Evolutionary conservation across 1,140 invertebrate genomes (phyloP).

Genomic region (Bathynomus jamesi): DNA sequence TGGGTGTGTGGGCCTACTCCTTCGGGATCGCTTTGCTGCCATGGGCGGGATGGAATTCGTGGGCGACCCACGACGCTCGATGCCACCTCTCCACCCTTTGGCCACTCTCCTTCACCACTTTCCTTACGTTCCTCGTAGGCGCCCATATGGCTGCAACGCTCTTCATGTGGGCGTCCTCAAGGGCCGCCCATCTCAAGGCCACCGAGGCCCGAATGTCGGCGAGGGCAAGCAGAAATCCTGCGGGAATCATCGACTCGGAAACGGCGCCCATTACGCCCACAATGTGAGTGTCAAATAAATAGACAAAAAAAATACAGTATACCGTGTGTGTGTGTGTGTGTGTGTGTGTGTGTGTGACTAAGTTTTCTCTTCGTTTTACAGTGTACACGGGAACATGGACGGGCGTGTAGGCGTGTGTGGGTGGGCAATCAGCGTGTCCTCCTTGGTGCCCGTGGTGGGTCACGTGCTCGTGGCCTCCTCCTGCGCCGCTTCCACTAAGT

Average conservation of each 20-base stretch:
- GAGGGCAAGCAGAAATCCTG: conserved; percentile 1
- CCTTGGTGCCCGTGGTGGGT: conserved; percentile 24
- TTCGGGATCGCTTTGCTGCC: conserved; percentile 25
- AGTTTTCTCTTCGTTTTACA: no score
- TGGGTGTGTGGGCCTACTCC: conserved; percentile 26
- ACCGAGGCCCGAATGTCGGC: not conserved
- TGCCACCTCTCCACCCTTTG: conserved; percentile 35
- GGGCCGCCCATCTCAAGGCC: conserved; percentile 21
- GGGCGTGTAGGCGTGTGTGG: conserved; percentile 20
- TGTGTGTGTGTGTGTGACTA: no score
- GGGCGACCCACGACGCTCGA: conserved; percentile 20
- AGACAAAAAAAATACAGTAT: no score
- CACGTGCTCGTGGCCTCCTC: conserved; percentile 30
- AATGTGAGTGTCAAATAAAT: conserved; percentile 10
- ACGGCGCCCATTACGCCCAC: conserved; percentile 27
- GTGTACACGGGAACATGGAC: conserved; percentile 4
- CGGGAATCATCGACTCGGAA: conserved; percentile 16
- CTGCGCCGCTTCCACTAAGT: conserved; percentile 19
- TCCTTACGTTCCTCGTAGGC: conserved; percentile 24
- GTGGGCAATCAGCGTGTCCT: conserved; percentile 20
- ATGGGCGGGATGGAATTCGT: conserved; percentile 35
- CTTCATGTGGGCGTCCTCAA: conserved; percentile 27
- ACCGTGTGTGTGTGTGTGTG: no score
- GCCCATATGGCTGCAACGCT: conserved; percentile 21
- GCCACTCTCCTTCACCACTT: conserved; percentile 33